Percentiles rank a stretch among this genome's conserved stretches.
Conservation (phyloP, 2,797 vertebrate genomes). For the Gallinago nigripennis region DNA sequence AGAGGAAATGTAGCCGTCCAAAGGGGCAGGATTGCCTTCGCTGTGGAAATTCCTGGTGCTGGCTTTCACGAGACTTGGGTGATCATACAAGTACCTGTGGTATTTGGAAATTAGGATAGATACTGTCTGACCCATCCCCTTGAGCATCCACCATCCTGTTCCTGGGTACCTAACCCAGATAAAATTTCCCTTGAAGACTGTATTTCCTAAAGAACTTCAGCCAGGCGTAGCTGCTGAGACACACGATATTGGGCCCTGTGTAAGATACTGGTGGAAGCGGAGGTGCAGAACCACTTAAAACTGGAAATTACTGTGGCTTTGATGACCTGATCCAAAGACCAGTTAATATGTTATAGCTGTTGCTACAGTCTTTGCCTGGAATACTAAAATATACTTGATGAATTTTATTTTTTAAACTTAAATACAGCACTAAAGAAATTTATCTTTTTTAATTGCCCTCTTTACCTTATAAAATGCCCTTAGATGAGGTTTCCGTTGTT, state of each 20-base stretch:
- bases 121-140: background rate
- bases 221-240: background rate
- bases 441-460: background rate
- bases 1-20: background rate
- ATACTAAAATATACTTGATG: background rate
- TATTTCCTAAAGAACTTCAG: background rate
- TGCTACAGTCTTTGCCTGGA: background rate
- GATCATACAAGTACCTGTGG: background rate
- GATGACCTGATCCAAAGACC: background rate
- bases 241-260: background rate
- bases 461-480: background rate
- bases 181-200: background rate
- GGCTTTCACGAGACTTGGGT: background rate
- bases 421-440: background rate
- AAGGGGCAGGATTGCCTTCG: background rate
- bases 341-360: accelerated
- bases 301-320: background rate
- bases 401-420: background rate
- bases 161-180: background rate
- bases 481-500: background rate
- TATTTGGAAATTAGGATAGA: background rate
- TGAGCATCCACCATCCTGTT: background rate
- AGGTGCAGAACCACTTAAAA: background rate
- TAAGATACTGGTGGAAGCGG: background rate
- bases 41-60: background rate